These are phyloP conservation scores for Coenonympha arcania DNA, from an alignment of 2,888 invertebrate species.

Conservation along the genomic window DNA sequence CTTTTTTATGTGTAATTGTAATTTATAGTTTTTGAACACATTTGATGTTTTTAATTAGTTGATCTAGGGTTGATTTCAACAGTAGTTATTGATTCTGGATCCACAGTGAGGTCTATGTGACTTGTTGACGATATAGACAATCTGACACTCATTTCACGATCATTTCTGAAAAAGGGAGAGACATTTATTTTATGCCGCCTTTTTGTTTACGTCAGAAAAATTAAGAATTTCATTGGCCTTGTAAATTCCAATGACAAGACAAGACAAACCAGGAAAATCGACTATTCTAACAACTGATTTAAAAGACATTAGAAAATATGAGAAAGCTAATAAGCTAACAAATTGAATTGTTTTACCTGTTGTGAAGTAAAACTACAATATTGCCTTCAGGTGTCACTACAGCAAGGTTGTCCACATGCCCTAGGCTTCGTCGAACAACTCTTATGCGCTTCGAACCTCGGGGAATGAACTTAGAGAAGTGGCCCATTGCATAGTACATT, in stretches of 20 bases:
- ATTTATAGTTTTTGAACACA: too few species aligned
- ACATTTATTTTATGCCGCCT: not conserved
- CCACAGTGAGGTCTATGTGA: conserved; percentile 46
- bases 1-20: too few species aligned
- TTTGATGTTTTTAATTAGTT: not conserved
- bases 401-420: conserved; percentile 33
- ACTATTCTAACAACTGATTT: too few species aligned
- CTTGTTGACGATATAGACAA: conserved; percentile 24
- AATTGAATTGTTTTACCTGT: too few species aligned
- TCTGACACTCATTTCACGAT: conserved; percentile 38
- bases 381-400: conserved; percentile 48
- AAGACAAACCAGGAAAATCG: too few species aligned
- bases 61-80: conserved; percentile 45
- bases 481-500: conserved; percentile 87
- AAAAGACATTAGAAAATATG: too few species aligned
- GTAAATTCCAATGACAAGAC: too few species aligned
- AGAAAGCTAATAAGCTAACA: too few species aligned
- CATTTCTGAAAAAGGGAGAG: conserved; percentile 42
- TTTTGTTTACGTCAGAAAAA: too few species aligned
- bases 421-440: conserved; percentile 28
- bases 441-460: conserved; percentile 64
- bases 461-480: conserved; percentile 81
- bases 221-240: too few species aligned
- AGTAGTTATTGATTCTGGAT: conserved; percentile 59
- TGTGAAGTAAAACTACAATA: conserved; percentile 51